Base-by-base conservation (phyloP, 1,140 invertebrate genomes). In the Carposina sasakii region DNA sequence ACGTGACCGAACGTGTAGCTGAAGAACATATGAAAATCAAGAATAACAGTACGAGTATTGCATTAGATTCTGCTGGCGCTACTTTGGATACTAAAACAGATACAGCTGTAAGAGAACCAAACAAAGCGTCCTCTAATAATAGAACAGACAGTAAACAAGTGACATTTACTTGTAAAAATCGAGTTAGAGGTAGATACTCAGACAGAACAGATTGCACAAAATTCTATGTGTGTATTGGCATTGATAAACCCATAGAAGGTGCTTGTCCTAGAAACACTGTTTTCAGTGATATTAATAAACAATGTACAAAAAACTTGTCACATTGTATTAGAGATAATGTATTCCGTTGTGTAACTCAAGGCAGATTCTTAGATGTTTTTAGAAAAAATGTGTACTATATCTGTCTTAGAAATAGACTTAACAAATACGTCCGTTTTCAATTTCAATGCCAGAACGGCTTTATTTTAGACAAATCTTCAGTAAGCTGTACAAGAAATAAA, bases 261-360 rank as follows among this genome's bases (percentile, higher is more conserved):
- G 52, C 37, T 23, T 84, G 81, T 47, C 77, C 77, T 24, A 34
- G 33, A 4, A 67, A 70, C 31, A 78, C 77, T 12, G 76, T 81
- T 26, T 84, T 78, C 26, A 84, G 77, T 52, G 71, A 79, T 24
- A 55, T 73, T 36, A 68, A 52, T 46, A 81, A 81, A 37, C 73
- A 74, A 52, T 84, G 81, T 44, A 79, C 81, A 6, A 76, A 66
- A 39, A 82, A 81, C 44, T 57, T 77, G 22, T 72, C 81, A 13
- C 75, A 84, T 53, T 84, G 81, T 39, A 60, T 75, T 33, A 65
- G 73, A 63, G 66, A 74, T 24, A 71, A 73, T 49, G 60, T 69
- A 55, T 84, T 81, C 53, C 49, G 56, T 52, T 84, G 81, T 57
- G 43, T 55, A 22, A 37, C 62, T 8, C 47, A 50, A 42, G 81